Conservation (phyloP, 2,888 invertebrate genomes). For the Hypselothyrea guttata region DNA sequence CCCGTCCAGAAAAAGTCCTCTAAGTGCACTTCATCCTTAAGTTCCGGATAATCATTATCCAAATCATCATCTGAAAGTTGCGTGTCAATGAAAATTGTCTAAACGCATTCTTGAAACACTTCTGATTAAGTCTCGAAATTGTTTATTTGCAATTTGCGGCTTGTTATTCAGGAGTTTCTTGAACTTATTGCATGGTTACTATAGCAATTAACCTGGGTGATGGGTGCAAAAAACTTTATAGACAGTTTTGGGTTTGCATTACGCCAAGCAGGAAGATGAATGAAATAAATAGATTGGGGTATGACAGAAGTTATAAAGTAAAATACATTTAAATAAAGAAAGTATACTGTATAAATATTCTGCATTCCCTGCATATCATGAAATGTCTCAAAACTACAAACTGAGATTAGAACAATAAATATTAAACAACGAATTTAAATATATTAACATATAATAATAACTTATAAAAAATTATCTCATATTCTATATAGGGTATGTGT, state of each 20-base stretch:
- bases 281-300: constrained; percentile 1
- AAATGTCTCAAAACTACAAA: too few relatives aligned
- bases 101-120: not conserved
- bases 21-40: constrained; percentile 82
- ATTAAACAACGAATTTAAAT: too few relatives aligned
- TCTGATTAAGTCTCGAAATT: constrained; percentile 1
- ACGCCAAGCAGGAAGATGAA: not conserved
- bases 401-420: too few relatives aligned
- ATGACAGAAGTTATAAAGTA: too few relatives aligned
- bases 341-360: too few relatives aligned
- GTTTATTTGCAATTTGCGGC: constrained; percentile 34
- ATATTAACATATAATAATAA: too few relatives aligned
- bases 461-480: not conserved
- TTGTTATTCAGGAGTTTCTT: constrained; percentile 60
- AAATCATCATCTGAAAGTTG: constrained; percentile 72
- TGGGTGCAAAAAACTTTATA: constrained; percentile 46
- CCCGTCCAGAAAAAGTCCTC: constrained; percentile 96
- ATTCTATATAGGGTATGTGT: constrained; percentile 13
- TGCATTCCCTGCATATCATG: too few relatives aligned
- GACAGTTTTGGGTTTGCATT: constrained; percentile 30
- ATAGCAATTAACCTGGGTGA: constrained; percentile 56
- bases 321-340: too few relatives aligned
- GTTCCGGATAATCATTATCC: constrained; percentile 77
- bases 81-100: constrained; percentile 12
- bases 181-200: constrained; percentile 66